Evolutionary conservation across 2,888 invertebrate species (phyloP).

Genomic region (Acrobasis suavella): DNA sequence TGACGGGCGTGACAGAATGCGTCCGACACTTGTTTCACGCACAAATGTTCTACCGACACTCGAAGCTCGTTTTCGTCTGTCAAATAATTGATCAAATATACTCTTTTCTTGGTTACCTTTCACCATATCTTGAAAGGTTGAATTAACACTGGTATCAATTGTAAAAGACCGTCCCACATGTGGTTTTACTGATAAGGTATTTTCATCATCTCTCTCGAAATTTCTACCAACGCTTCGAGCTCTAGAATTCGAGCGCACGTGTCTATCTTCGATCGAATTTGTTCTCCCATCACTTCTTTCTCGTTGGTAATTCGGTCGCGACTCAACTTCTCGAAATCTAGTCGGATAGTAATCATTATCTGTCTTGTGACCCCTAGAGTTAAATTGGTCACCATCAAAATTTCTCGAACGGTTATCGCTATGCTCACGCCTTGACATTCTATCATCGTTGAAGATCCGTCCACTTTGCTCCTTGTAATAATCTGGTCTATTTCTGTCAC

Average conservation of each 20-base stretch:
- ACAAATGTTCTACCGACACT: conserved; percentile 64
- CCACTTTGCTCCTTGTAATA: conserved; percentile 37
- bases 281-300: conserved; percentile 48
- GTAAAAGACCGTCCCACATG: conserved; percentile 56
- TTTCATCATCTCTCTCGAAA: conserved; percentile 34
- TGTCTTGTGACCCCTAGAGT: conserved; percentile 35
- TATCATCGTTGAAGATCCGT: conserved; percentile 4
- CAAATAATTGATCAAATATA: conserved; percentile 46
- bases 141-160: conserved; percentile 67
- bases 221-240: conserved; percentile 40
- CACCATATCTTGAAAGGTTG: conserved; percentile 60
- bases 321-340: conserved; percentile 38
- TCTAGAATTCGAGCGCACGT: conserved; percentile 34
- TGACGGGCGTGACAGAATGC: conserved; percentile 18
- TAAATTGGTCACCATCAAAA: conserved; percentile 37
- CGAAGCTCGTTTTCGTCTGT: conserved; percentile 60
- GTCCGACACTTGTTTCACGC: conserved; percentile 38
- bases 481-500: conserved; percentile 41
- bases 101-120: conserved; percentile 42
- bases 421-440: conserved; percentile 36
- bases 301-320: conserved; percentile 38
- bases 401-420: conserved; percentile 35
- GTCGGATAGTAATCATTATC: conserved; percentile 33
- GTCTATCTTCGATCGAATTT: conserved; percentile 29
- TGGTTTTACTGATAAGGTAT: conserved; percentile 49